Conservation (phyloP, 2,888 invertebrate genomes). For the Andrena minutula region DNA sequence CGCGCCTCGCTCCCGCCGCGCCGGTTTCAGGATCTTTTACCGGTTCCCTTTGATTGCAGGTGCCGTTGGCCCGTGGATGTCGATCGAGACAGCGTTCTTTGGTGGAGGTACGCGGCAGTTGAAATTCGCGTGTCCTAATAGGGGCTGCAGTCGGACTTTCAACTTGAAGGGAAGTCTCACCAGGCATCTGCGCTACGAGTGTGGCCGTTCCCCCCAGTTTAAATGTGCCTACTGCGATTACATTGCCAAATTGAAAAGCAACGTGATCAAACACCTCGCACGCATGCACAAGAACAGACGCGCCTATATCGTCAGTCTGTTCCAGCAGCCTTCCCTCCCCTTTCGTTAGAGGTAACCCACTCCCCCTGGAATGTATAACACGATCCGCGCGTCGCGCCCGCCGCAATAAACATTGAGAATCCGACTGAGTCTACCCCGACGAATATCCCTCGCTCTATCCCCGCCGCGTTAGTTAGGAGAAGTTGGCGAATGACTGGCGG, state of each 20-base stretch:
- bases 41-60: slow-evolving; percentile 34
- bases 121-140: background rate
- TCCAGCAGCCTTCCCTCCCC: background rate
- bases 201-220: slow-evolving; percentile 73
- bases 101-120: background rate
- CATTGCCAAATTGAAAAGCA: background rate
- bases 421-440: background rate
- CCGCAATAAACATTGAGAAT: background rate
- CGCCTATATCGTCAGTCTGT: background rate
- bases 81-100: background rate
- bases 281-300: background rate
- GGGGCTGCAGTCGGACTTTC: slow-evolving; percentile 69
- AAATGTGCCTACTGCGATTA: slow-evolving; percentile 70
- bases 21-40: background rate
- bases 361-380: background rate
- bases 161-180: slow-evolving; percentile 70
- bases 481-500: slow-evolving; percentile 8
- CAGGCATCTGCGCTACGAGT: slow-evolving; percentile 72
- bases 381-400: background rate
- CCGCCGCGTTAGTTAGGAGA: background rate
- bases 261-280: background rate
- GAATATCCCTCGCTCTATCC: background rate
- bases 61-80: background rate
- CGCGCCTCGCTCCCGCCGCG: too few relatives aligned
- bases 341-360: background rate